Conservation (phyloP, 2,888 invertebrate genomes). For the Polydrusus tereticollis region DNA sequence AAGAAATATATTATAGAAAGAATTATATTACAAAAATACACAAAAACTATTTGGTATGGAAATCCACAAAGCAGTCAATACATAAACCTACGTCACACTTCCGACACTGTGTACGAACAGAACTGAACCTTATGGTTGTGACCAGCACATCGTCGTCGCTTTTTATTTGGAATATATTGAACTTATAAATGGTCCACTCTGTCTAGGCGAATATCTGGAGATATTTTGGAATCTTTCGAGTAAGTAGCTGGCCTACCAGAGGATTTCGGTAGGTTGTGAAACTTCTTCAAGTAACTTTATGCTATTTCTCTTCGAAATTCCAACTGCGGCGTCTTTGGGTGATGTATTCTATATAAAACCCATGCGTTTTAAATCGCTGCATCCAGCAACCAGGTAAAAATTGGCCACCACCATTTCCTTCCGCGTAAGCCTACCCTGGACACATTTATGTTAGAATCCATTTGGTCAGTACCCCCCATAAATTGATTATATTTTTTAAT, state of each 20-base stretch:
- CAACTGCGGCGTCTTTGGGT: conserved; percentile 30
- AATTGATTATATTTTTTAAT: no score
- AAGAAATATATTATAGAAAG: no score
- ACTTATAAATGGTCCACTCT: conserved; percentile 32
- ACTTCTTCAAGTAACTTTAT: conserved; percentile 33
- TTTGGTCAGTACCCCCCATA: no score
- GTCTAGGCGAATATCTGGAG: no score
- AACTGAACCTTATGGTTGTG: no score
- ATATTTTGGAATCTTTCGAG: not conserved
- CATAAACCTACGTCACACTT: no score
- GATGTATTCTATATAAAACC: conserved; percentile 33
- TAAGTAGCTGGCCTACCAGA: not conserved
- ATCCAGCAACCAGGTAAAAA: no score
- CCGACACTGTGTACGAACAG: conserved; percentile 36
- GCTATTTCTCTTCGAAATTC: conserved; percentile 49
- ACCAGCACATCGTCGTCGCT: conserved; percentile 26
- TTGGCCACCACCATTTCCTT: conserved; percentile 56
- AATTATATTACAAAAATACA: no score
- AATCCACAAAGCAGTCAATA: conserved; percentile 27
- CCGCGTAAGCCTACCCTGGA: conserved; percentile 53
- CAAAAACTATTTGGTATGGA: conserved; percentile 23
- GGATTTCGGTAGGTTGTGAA: conserved; percentile 21
- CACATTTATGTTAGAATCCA: no score
- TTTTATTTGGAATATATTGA: conserved; percentile 26
- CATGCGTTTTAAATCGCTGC: conserved; percentile 50